Evolutionary conservation across 2,888 invertebrate species (phyloP), one percentile per base, ranked within the genome.

Genomic region (Ecliptopera silaceata): DNA sequence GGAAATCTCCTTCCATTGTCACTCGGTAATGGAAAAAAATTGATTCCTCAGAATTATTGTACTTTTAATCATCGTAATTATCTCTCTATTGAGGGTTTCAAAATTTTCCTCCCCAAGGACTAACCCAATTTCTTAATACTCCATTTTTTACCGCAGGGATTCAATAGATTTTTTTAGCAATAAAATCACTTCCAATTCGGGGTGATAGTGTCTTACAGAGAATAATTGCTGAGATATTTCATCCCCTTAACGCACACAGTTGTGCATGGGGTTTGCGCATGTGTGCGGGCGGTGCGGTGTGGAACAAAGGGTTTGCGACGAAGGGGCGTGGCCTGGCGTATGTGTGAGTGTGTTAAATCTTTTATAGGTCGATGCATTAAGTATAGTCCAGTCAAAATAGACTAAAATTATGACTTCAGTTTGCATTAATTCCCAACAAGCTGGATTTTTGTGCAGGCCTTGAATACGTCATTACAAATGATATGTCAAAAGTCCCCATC

Each of bases 311-410:
- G 64, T 70, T 48, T 75, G 69, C 66, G 70, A 51, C 59, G 47
- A 38, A 68, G 70, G 74, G 86, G 87, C 77, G 86, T 77, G 86
- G 82, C 72, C 12, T 69, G 22, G 51, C 70, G 73, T 44, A 59
- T 70, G 83, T 79, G 81, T 81, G 82, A 54, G 85, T 79, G 84
- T 68, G 79, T 79, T 88, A 87, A 88, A 89, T 89, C 88, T 89
- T 89, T 88, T 86, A 89, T 88, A 89, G 89, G 86, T 88, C 86
- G 86, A 74, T 89, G 89, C 89, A 87, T 89, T 89, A 86, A 88
- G 87, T n/a, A n/a, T n/a, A n/a, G n/a, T n/a, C n/a, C n/a, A n/a
- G n/a, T n/a, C n/a, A n/a, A n/a, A n/a, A n/a, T n/a, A n/a, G n/a
- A n/a, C n/a, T n/a, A n/a, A n/a, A n/a, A n/a, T n/a, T n/a, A n/a